phyloP scores from a whole-genome alignment of 1,140 invertebrate species.

The Ips nitidus region DNA sequence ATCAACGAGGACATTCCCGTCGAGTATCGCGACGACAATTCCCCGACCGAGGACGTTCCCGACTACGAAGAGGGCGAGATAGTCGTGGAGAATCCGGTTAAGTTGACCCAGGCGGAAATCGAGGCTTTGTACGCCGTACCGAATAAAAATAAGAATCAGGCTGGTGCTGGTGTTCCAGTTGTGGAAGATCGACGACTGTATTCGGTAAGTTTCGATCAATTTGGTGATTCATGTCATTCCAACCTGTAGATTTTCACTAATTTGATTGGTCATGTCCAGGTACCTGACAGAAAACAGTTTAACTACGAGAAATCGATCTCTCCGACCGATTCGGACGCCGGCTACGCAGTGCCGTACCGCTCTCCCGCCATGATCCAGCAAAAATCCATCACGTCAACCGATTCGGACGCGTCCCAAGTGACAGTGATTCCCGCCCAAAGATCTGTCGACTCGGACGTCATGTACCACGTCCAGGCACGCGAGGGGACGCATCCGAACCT shows the following conservation, averaged over 20 bases:
- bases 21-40: constrained; percentile 32
- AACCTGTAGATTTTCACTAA: neutral
- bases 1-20: constrained; percentile 42
- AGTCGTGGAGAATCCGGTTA: constrained; percentile 25
- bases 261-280: constrained; percentile 1
- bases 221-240: too few relatives aligned
- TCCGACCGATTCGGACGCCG: constrained; percentile 43
- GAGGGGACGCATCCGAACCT: constrained; percentile 41
- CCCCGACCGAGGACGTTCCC: constrained; percentile 36
- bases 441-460: constrained; percentile 49
- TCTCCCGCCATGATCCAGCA: constrained; percentile 40
- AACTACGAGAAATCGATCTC: constrained; percentile 39
- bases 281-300: constrained; percentile 29
- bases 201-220: constrained; percentile 12
- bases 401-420: constrained; percentile 44
- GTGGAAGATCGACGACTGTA: constrained; percentile 12
- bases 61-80: constrained; percentile 34
- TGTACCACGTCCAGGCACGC: constrained; percentile 40
- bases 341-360: constrained; percentile 38
- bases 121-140: constrained; percentile 47
- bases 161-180: neutral
- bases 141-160: constrained; percentile 37
- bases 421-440: constrained; percentile 44
- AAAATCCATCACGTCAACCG: constrained; percentile 44
- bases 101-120: constrained; percentile 41